Evolutionary conservation across 2,797 vertebrate species (phyloP).

Genomic region (Neosalanx taihuensis): DNA sequence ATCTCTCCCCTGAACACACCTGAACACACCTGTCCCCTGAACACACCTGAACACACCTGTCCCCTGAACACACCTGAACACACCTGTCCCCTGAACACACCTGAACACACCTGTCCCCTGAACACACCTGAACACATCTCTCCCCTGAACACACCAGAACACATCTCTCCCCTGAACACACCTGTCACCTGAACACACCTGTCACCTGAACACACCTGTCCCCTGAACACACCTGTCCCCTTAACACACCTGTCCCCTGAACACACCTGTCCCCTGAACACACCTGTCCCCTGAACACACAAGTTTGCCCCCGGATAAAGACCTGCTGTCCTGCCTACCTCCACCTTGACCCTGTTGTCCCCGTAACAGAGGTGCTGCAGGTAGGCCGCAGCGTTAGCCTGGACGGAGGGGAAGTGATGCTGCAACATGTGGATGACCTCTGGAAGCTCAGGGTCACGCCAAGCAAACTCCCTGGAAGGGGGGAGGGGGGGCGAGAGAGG

Average conservation of each 20-base stretch:
- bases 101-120: no score
- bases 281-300: background rate
- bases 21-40: no score
- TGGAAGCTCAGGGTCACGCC: slow-evolving; percentile 92
- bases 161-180: background rate
- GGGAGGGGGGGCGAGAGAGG: slow-evolving; percentile 3
- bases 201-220: no score
- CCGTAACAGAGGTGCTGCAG: slow-evolving; percentile 97
- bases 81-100: no score
- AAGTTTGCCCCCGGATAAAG: background rate
- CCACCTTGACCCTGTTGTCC: slow-evolving; percentile 91
- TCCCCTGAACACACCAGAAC: no score
- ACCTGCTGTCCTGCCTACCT: slow-evolving; percentile 70
- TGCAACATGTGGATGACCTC: slow-evolving; percentile 99
- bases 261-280: no score
- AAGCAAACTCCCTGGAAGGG: slow-evolving; percentile 88
- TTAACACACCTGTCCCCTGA: no score
- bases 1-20: no score
- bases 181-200: background rate
- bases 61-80: no score
- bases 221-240: no score
- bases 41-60: no score
- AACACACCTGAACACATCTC: no score
- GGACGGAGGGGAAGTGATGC: slow-evolving; percentile 97
- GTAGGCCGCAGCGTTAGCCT: slow-evolving; percentile 94